phyloP scores from a whole-genome alignment of 2,113 vertebrate species.

The Solea solea region DNA sequence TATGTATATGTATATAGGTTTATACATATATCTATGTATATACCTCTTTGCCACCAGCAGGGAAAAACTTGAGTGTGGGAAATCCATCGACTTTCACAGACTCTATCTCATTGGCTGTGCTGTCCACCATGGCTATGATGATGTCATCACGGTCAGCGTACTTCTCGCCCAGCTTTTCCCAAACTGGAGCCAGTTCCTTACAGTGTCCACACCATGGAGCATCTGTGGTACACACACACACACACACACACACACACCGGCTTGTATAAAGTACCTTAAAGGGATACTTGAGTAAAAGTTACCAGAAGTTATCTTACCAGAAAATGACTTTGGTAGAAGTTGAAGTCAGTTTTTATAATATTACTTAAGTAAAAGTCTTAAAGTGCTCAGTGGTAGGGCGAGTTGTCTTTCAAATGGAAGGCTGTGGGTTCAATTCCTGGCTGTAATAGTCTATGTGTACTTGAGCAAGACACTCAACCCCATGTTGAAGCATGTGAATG shows the following conservation, averaged over 20 bases:
- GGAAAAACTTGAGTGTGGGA: constrained; percentile 91
- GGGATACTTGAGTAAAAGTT: no score
- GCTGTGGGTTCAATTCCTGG: no score
- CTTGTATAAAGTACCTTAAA: no score
- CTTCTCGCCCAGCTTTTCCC: constrained; percentile 90
- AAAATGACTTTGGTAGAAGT: no score
- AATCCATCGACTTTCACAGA: constrained; percentile 79
- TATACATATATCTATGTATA: not conserved
- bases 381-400: no score
- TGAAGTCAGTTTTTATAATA: no score
- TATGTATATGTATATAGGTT: not conserved
- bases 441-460: no score
- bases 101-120: constrained; percentile 89
- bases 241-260: not conserved
- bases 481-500: no score
- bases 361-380: no score
- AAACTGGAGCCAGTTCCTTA: constrained; percentile 85
- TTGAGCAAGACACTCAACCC: no score
- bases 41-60: constrained; percentile 87
- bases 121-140: constrained; percentile 90
- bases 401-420: no score
- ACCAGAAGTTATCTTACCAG: no score
- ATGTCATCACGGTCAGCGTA: constrained; percentile 86
- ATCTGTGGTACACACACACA: constrained; percentile 74
- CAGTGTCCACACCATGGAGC: constrained; percentile 95